Evolutionary conservation across 2,797 vertebrate genomes (phyloP).

Genomic region (Lacerta agilis): DNA sequence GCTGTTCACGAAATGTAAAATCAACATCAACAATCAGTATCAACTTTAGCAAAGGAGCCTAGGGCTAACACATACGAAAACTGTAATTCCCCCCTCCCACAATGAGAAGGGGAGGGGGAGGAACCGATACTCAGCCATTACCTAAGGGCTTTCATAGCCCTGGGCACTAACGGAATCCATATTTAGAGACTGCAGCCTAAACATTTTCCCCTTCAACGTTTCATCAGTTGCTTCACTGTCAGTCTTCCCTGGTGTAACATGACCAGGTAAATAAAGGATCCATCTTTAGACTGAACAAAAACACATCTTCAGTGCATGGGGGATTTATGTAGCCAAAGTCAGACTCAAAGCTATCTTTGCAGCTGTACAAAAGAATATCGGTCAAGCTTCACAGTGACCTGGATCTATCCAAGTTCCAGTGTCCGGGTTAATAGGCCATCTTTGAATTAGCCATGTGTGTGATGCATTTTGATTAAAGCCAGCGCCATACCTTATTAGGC

Average conservation of each 20-base stretch:
- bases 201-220: slow-evolving; percentile 63
- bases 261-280: slow-evolving; percentile 60
- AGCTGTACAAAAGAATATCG: slow-evolving; percentile 6
- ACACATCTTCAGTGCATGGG: slow-evolving; percentile 59
- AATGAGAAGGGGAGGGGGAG: slow-evolving; percentile 38
- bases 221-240: slow-evolving; percentile 68
- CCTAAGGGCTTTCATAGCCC: slow-evolving; percentile 74
- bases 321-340: slow-evolving; percentile 68
- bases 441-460: neutral
- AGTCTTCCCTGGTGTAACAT: slow-evolving; percentile 58
- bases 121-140: slow-evolving; percentile 61
- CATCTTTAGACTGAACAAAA: slow-evolving; percentile 68
- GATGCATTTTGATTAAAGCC: neutral
- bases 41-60: slow-evolving; percentile 67
- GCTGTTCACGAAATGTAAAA: slow-evolving; percentile 69
- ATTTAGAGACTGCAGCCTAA: slow-evolving; percentile 65
- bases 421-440: neutral
- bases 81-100: slow-evolving; percentile 49
- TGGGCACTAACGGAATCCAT: slow-evolving; percentile 64
- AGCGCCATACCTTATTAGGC: neutral
- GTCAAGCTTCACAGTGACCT: neutral
- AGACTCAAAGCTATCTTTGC: slow-evolving; percentile 59
- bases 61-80: slow-evolving; percentile 67
- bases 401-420: neutral
- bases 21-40: slow-evolving; percentile 61